Base-by-base conservation (phyloP, 92 coral and sea anemone species). In the Phenganax subtilis region DNA sequence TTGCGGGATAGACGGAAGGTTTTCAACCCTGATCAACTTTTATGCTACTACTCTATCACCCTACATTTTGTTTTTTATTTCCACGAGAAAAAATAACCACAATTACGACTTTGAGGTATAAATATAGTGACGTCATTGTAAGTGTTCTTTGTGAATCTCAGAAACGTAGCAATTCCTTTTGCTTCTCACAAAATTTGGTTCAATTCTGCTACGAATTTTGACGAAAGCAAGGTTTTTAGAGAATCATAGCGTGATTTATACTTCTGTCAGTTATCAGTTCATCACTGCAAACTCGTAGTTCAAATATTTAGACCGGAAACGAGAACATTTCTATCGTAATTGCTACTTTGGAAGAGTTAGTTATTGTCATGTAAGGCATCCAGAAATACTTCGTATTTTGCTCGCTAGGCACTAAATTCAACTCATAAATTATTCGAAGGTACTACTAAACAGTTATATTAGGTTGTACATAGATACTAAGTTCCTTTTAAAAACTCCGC, bases 271-370 rank as follows among this genome's bases (percentile, higher is more conserved):
- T 28, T 68, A 68, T 68, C 73, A 37, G 9, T 30, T 28, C 30
- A 64, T 68, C 54, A 37, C 14, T 44, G 47, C 37, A 68, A 68
- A 29, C 54, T 68, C 73, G 6, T n/a, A 20, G 73, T 68, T 28
- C 52, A 68, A 68, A 68, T 68, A 68, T 29, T 68, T 68, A 53
- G 17, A 10, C 73, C 29, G 73, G 73, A 68, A 68, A 30, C 73
- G 54, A 68, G 20, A 68, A 68, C 27, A 29, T 29, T 68, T 68
- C 14, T 30, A 68, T 68, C 30, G 9, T 68, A 68, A 68, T 68
- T 30, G 73, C 73, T 20, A 10, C 54, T 10, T 64, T 3, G 17
- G 8, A 37, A 51, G 47, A 30, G 8, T 30, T 59, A 59, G 65
- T 10, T 28, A 30, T 68, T n/a, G 31, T 9, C 15, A 11, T 68